These are phyloP conservation scores for Arctopsyche grandis DNA, from an alignment of 1,140 invertebrate species.

Conservation along the genomic window DNA sequence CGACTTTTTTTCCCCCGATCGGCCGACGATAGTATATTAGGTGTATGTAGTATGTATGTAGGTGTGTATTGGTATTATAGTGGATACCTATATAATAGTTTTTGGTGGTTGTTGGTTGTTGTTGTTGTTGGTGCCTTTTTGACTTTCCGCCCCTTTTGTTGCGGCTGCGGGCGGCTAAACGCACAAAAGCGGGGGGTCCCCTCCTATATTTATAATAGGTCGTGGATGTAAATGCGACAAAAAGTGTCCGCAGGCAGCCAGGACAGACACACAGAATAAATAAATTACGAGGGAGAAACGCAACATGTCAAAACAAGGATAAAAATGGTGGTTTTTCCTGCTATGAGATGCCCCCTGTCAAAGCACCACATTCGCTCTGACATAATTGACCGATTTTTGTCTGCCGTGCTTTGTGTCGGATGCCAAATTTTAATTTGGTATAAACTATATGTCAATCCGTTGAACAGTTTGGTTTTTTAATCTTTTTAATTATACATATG, in stretches of 20 bases:
- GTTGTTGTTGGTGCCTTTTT: slow-evolving; percentile 19
- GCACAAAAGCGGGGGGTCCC: slow-evolving; percentile 21
- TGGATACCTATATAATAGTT: no score
- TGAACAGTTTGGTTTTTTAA: no score
- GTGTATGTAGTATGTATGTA: no score
- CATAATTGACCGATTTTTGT: slow-evolving; percentile 37
- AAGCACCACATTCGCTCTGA: slow-evolving; percentile 33
- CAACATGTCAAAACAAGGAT: slow-evolving; percentile 42
- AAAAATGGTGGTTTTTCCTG: slow-evolving; percentile 40
- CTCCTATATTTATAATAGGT: slow-evolving; percentile 4
- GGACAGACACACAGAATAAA: slow-evolving; percentile 34
- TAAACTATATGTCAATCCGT: no score
- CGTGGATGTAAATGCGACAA: neutral
- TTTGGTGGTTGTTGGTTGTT: no score
- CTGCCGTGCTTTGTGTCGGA: no score
- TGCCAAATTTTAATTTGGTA: no score
- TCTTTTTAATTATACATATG: no score
- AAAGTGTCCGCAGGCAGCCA: neutral
- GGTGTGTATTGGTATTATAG: no score
- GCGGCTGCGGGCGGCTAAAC: slow-evolving; percentile 26
- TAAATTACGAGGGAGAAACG: slow-evolving; percentile 36
- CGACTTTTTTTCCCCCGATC: no score
- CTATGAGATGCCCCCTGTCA: slow-evolving; percentile 15
- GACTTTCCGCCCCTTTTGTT: slow-evolving; percentile 38
- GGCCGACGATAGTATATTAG: no score